Percentiles rank a stretch among this genome's conserved stretches.
Evolutionary conservation across 2,797 vertebrate genomes (phyloP).

Genomic region (Cyclopterus lumpus): DNA sequence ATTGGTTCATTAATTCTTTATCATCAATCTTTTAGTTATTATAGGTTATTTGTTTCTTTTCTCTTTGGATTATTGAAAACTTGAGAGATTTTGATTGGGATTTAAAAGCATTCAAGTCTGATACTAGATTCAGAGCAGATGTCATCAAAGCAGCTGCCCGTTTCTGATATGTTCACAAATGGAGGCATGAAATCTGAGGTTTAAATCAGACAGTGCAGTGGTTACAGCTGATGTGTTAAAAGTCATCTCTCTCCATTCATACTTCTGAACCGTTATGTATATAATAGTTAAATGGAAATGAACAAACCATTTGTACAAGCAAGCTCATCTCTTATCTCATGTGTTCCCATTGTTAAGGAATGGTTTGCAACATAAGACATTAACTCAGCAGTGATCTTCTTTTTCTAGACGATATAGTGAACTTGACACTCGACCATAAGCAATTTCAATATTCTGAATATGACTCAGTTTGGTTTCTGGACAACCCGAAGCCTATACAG

Average conservation of each 20-base stretch:
- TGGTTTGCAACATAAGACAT: neutral
- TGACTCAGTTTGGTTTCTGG: slow-evolving; percentile 16
- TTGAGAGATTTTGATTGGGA: neutral
- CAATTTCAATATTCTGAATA: neutral
- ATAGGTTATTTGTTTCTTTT: neutral
- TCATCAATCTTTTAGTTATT: neutral
- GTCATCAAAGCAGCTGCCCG: too few relatives aligned
- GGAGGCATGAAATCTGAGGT: neutral
- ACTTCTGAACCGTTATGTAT: neutral
- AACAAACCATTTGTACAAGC: neutral
- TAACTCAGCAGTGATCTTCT: neutral
- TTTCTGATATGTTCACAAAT: neutral
- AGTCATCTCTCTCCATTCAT: neutral
- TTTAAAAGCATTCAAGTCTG: neutral
- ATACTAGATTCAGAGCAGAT: too few relatives aligned
- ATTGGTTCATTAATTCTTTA: neutral
- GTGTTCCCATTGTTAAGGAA: neutral
- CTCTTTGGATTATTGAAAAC: neutral
- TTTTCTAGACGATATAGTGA: neutral
- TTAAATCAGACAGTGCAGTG: neutral
- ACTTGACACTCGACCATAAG: neutral
- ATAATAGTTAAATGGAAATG: neutral
- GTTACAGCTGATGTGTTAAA: neutral
- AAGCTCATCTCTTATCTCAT: neutral
- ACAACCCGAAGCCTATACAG: neutral